These are phyloP conservation scores for Steatocranus sp. DNA, from an alignment of 2,797 vertebrate species.

Conservation along the genomic window DNA sequence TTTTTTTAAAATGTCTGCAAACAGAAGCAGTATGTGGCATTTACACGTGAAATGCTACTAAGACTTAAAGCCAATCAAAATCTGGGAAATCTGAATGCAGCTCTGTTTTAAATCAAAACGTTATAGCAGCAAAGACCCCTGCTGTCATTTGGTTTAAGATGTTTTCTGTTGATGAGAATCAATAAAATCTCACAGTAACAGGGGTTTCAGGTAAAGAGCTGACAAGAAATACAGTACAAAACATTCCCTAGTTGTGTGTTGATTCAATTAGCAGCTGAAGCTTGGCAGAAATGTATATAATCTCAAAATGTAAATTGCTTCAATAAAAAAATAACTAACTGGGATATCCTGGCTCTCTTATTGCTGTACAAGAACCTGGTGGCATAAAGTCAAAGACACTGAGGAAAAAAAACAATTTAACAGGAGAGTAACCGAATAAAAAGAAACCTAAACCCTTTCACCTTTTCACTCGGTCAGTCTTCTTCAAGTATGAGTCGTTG, in stretches of 20 bases:
- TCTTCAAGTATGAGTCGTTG: conserved; percentile 23
- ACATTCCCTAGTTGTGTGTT: not conserved
- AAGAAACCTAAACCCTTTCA: not conserved
- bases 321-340: not conserved
- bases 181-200: not conserved
- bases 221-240: not conserved
- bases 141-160: not conserved
- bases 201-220: not conserved
- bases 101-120: not conserved
- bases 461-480: not conserved
- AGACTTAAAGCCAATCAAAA: not conserved
- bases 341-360: not conserved
- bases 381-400: not conserved
- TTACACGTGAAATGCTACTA: not conserved
- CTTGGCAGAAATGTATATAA: not conserved
- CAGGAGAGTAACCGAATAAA: not conserved
- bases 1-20: not conserved
- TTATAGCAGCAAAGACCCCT: not conserved
- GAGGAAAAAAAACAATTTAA: not conserved
- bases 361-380: not conserved
- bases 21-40: not conserved
- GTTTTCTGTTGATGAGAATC: not conserved
- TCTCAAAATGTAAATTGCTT: not conserved
- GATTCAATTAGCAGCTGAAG: not conserved
- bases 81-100: not conserved